Conservation (phyloP, 2,888 invertebrate species). For the Augochlorella aurata region DNA sequence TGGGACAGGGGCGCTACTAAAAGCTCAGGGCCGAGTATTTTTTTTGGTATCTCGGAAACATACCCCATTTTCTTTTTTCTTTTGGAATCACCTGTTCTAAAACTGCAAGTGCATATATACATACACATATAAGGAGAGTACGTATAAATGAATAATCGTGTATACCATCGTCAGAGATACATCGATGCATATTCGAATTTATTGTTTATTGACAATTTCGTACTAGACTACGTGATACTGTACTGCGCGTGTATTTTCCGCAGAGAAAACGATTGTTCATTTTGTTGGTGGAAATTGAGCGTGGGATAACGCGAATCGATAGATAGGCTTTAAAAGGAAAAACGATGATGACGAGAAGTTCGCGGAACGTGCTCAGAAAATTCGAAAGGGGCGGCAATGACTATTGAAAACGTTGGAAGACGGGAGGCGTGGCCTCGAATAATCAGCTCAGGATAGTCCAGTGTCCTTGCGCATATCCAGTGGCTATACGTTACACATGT, state of each 20-base stretch:
- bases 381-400: constrained; percentile 46
- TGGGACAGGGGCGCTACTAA: constrained; percentile 26
- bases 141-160: not conserved
- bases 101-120: not conserved
- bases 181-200: not conserved
- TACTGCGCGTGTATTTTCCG: not conserved
- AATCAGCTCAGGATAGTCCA: constrained; percentile 56
- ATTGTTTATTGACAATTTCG: not conserved
- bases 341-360: not conserved
- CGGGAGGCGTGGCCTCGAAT: constrained; percentile 59
- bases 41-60: constrained; percentile 28
- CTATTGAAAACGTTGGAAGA: constrained; percentile 39
- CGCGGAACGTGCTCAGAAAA: constrained; percentile 20
- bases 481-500: constrained; percentile 54
- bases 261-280: not conserved
- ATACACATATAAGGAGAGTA: not conserved
- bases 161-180: not conserved
- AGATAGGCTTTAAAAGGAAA: not conserved
- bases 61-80: constrained; percentile 6
- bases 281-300: not conserved
- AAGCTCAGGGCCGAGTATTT: constrained; percentile 33
- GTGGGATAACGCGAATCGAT: not conserved
- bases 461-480: constrained; percentile 63
- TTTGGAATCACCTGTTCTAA: not conserved
- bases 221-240: not conserved